Conservation (phyloP, 2,113 vertebrate species). For the Psittacus erithacus region DNA sequence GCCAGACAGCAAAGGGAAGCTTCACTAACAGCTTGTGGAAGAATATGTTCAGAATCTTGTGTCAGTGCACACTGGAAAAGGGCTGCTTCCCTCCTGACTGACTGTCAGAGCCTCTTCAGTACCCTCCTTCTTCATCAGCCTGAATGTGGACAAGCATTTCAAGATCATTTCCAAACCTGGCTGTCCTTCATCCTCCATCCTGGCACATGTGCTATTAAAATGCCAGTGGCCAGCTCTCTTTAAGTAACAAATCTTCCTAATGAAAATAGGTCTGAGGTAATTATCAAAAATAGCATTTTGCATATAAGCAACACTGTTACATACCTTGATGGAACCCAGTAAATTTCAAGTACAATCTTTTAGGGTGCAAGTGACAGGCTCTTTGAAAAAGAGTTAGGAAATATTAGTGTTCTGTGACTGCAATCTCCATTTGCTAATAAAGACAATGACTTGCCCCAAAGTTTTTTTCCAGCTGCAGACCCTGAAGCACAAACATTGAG, state of each 20-base stretch:
- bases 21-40: neutral
- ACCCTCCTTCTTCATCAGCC: neutral
- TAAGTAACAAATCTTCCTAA: slow-evolving; percentile 61
- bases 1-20: neutral
- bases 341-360: slow-evolving; percentile 34
- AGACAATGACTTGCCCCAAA: slow-evolving; percentile 76
- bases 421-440: slow-evolving; percentile 73
- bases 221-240: neutral
- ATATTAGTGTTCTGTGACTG: neutral
- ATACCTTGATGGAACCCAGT: slow-evolving; percentile 11
- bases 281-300: slow-evolving; percentile 48
- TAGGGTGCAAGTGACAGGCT: neutral
- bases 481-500: slow-evolving; percentile 73
- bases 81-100: neutral
- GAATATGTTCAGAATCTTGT: neutral
- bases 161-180: slow-evolving; percentile 20
- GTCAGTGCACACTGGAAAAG: neutral
- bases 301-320: slow-evolving; percentile 4
- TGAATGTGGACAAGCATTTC: neutral
- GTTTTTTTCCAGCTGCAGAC: slow-evolving; percentile 76
- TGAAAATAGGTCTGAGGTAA: slow-evolving; percentile 47
- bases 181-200: slow-evolving; percentile 36
- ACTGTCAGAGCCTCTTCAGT: neutral
- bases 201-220: slow-evolving; percentile 11
- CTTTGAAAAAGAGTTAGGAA: slow-evolving; percentile 45